phyloP scores from a whole-genome alignment of 2,113 vertebrate genomes.

The Glaucidium brasilianum region DNA sequence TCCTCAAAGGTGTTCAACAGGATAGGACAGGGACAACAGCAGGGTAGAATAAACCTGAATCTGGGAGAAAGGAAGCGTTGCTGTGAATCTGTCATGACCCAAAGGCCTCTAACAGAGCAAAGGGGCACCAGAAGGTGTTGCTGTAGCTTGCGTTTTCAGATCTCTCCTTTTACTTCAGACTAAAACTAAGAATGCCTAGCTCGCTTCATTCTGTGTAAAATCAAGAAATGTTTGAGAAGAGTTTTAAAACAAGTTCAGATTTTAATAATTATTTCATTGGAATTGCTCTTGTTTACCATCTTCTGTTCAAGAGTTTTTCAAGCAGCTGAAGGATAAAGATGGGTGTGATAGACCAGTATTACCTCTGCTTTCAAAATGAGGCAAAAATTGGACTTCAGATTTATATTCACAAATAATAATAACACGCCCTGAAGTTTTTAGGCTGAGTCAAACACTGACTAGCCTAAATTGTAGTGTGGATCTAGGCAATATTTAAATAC shows the following conservation, averaged over 20 bases:
- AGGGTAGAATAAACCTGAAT: not conserved
- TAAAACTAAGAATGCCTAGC: not conserved
- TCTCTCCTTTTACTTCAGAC: not conserved
- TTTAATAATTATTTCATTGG: not conserved
- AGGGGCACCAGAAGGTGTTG: not conserved
- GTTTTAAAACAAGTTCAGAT: not conserved
- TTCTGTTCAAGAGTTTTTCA: not conserved
- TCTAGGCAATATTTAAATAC: not conserved
- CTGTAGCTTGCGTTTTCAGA: not conserved
- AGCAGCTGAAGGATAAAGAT: not conserved
- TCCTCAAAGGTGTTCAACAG: not conserved
- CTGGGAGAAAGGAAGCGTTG: not conserved
- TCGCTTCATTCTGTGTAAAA: not conserved
- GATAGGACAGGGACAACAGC: no score
- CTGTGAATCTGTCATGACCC: not conserved
- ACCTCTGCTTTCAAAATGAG: not conserved
- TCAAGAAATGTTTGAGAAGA: not conserved
- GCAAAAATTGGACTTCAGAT: not conserved
- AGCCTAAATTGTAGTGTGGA: not conserved
- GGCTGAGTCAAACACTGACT: not conserved
- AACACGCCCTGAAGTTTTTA: not conserved
- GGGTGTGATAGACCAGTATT: not conserved
- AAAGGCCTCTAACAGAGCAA: not conserved
- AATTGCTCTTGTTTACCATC: not conserved
- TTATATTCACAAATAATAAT: not conserved